Evolutionary conservation across 2,113 vertebrate genomes (phyloP).

Genomic region (Sphaerodactylus townsendi): DNA sequence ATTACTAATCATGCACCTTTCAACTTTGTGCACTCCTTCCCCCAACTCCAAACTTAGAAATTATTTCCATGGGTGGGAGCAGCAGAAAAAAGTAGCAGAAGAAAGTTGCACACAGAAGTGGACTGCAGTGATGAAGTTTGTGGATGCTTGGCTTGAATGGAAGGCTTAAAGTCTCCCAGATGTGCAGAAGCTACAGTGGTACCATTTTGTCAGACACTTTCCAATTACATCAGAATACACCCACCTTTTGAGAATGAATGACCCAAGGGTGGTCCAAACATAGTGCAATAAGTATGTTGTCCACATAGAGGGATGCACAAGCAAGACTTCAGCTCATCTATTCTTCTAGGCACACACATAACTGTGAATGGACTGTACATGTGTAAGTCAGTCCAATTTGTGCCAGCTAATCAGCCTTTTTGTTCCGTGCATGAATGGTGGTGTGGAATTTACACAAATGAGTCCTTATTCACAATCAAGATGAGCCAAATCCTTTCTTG

Average conservation of each 20-base stretch:
- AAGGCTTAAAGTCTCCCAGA: background rate
- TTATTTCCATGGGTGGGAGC: no score
- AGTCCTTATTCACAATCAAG: background rate
- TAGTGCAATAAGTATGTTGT: background rate
- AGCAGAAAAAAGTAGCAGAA: no score
- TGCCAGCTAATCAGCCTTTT: background rate
- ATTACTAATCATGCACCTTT: no score
- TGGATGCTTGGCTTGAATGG: background rate
- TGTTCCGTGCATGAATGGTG: background rate
- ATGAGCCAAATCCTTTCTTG: background rate
- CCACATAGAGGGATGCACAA: background rate
- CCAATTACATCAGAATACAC: background rate
- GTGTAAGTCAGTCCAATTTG: background rate
- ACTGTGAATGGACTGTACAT: background rate
- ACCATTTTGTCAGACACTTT: background rate
- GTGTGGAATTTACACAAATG: background rate
- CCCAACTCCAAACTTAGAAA: no score
- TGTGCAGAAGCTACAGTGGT: background rate
- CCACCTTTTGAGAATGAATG: background rate
- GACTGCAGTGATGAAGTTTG: background rate
- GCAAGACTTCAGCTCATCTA: background rate
- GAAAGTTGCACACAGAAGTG: no score
- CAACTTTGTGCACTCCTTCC: no score
- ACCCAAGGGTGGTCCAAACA: background rate
- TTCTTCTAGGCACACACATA: background rate